A percentile compares a stretch with the other conserved stretches of the same genome.
Conservation (phyloP, 2,797 vertebrate genomes). For the Peromyscus aztecus region DNA sequence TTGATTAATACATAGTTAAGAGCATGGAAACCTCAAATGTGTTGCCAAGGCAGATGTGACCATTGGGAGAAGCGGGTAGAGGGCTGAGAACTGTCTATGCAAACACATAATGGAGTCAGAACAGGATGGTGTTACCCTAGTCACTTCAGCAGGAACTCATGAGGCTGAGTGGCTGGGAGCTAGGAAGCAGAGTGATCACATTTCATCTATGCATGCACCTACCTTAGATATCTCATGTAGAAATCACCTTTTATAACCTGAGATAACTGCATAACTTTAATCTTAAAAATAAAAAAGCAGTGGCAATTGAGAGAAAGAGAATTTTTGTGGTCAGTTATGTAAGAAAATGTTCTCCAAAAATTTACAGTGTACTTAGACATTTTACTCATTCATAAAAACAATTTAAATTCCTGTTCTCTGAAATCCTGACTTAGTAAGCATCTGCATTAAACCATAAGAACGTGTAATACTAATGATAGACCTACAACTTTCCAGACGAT, state of each 20-base stretch:
- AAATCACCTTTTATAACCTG: background rate
- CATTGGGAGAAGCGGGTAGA: background rate
- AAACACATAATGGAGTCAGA: background rate
- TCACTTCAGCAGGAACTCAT: background rate
- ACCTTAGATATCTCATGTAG: background rate
- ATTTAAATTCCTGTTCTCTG: background rate
- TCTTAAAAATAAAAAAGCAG: background rate
- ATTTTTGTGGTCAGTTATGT: background rate
- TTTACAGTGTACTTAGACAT: slow-evolving; percentile 1
- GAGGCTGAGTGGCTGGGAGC: background rate
- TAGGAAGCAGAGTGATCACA: background rate
- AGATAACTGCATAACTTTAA: background rate
- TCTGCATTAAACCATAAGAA: background rate
- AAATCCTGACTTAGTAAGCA: background rate
- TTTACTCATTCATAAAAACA: background rate
- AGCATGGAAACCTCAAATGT: background rate
- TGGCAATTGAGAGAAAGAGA: background rate
- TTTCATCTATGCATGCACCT: background rate
- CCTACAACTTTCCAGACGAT: background rate
- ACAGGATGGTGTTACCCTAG: background rate
- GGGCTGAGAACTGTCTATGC: background rate
- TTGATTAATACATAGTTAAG: background rate
- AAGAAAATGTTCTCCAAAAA: background rate
- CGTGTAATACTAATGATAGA: background rate
- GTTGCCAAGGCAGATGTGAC: background rate